Base-by-base conservation (phyloP, 2,888 invertebrate species). In the Corbicula japonica region DNA sequence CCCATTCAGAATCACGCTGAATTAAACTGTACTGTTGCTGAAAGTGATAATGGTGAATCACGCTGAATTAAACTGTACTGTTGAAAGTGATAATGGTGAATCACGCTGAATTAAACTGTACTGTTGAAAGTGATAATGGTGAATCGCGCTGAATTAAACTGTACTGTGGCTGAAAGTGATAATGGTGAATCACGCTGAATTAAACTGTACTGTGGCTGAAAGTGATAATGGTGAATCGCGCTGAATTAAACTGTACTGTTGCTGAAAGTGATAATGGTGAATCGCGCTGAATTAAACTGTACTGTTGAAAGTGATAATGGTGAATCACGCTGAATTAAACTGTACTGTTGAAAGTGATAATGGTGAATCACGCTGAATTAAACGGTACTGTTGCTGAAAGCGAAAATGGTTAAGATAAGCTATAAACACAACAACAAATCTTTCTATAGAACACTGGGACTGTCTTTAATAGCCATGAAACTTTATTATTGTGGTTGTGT, bases 1-100 rank as follows among this genome's bases (percentile, higher is more conserved):
- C 91, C 48, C 80, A 77, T 65, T 91, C 91, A 0, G 87, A 80
- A 0, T 83, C 72, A 12, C 91, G 77, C 44, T 83, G 76, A 50
- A 89, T 66, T 44, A 91, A 80, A 69, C 81, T 91, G 86, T 91
- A 91, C 69, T 91, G 90, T 88, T 90, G 90, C 90, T 92, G 79
- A 6, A 76, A 79, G 23, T 30, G 21, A 65, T 6, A 26, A 35
- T 2, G 1, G 8, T 10, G n/a, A 6, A 26, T n/a, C 28, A 21
- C 15, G 5, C 21, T n/a, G 8, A 58, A n/a, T 30, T 15, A 23
- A 12, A 38, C 5, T 38, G 15, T 10, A 38, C 15, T 10, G 38
- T 38, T 38, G 8, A 38, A 38, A 38, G 15, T 38, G 8, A 8
- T 10, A 12, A 12, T 38, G 10, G 15, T 10, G 8, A 15, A 12